Percentiles rank a stretch among this genome's conserved stretches.
These are phyloP conservation scores for Marmota monax DNA, from an alignment of 2,113 vertebrate species.

Conservation along the genomic window DNA sequence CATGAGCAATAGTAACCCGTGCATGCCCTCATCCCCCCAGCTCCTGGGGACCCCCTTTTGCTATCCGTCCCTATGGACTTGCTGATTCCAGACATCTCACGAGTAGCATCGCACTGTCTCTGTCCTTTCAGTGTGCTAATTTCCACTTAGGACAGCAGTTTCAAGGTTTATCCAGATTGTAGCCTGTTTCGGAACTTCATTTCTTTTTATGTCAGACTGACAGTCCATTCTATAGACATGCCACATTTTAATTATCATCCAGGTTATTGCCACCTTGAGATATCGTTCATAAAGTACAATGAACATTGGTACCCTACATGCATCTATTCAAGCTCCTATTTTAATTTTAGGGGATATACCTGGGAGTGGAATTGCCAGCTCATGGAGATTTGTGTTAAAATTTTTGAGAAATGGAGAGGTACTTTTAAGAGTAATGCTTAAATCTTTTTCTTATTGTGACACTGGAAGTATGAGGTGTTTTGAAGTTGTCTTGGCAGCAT, in stretches of 20 bases:
- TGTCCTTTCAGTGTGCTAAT: background rate
- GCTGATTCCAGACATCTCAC: background rate
- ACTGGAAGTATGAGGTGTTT: background rate
- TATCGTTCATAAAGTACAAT: background rate
- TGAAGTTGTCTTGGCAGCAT: conserved; percentile 77
- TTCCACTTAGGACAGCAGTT: background rate
- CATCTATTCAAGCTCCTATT: background rate
- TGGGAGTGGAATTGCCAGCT: background rate
- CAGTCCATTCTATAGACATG: background rate
- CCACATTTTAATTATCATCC: background rate
- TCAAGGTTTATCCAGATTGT: background rate
- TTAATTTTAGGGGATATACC: background rate
- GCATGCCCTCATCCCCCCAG: background rate
- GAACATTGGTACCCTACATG: background rate
- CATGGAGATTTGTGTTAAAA: background rate
- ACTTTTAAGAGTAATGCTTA: background rate
- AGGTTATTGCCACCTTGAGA: background rate
- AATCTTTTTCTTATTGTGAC: background rate
- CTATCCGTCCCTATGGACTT: background rate
- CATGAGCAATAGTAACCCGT: background rate
- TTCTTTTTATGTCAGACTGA: background rate
- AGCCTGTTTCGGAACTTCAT: background rate
- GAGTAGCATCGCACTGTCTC: background rate
- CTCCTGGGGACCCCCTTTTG: background rate
- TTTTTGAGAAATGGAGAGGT: background rate